Percentiles rank a stretch among this genome's conserved stretches.
These are phyloP conservation scores for Chionomys nivalis DNA, from an alignment of 2,113 vertebrate species.

Conservation along the genomic window DNA sequence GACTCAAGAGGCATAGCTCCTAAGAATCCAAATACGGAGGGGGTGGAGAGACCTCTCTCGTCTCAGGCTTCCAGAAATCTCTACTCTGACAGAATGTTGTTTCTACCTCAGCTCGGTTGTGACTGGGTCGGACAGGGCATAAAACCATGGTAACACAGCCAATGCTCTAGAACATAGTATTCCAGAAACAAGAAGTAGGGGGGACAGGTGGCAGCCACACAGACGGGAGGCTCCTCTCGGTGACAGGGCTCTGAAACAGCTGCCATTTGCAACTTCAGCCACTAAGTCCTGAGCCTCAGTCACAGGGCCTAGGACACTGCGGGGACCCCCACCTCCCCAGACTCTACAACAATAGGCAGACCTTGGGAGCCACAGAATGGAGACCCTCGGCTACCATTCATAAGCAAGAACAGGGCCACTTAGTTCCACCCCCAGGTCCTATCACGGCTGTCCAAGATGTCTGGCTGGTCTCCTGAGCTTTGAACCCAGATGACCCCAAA, in stretches of 20 bases:
- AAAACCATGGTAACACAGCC: background rate
- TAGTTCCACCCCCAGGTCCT: background rate
- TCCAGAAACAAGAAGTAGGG: background rate
- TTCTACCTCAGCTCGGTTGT: background rate
- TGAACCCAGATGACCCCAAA: background rate
- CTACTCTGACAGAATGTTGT: background rate
- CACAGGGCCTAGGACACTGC: background rate
- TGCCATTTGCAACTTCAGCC: background rate
- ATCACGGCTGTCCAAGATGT: rapidly evolving
- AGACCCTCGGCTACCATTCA: background rate
- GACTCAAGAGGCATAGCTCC: too few relatives aligned
- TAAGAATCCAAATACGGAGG: background rate
- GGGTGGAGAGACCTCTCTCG: background rate
- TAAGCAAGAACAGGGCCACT: background rate
- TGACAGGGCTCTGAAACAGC: background rate
- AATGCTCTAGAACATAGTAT: background rate
- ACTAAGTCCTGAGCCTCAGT: background rate
- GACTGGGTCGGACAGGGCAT: background rate
- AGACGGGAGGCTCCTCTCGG: background rate
- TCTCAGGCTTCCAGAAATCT: background rate
- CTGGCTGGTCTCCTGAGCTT: background rate
- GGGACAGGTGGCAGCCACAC: background rate
- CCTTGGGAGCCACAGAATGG: background rate
- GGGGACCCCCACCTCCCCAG: background rate
- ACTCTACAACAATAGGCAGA: background rate